These are phyloP conservation scores for Coreoperca whiteheadi DNA, from an alignment of 2,113 vertebrate genomes.

Conservation along the genomic window DNA sequence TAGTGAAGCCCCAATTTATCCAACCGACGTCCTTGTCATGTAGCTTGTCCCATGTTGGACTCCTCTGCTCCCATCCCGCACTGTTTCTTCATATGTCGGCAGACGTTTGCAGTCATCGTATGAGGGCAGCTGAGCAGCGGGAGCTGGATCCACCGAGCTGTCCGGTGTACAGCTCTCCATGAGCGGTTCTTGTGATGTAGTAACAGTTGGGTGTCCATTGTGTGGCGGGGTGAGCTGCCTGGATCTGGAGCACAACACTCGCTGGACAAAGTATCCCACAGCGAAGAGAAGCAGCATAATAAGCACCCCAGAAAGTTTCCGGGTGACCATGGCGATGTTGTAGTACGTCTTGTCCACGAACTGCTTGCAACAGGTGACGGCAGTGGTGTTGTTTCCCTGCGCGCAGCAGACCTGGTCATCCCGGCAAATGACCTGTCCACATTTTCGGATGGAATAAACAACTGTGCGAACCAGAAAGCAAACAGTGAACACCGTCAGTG, in stretches of 20 bases:
- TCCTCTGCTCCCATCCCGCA: slow-evolving; percentile 62
- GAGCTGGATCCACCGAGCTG: slow-evolving; percentile 41
- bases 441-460: slow-evolving; percentile 68
- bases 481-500: slow-evolving; percentile 7
- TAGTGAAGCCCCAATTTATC: not conserved
- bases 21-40: slow-evolving; percentile 6
- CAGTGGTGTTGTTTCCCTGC: slow-evolving; percentile 75
- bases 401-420: slow-evolving; percentile 86
- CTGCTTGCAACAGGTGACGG: slow-evolving; percentile 82
- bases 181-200: slow-evolving; percentile 85
- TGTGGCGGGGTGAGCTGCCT: slow-evolving; percentile 75
- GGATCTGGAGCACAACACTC: slow-evolving; percentile 85
- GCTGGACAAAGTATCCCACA: slow-evolving; percentile 88
- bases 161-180: slow-evolving; percentile 75
- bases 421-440: slow-evolving; percentile 82
- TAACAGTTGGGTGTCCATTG: slow-evolving; percentile 65
- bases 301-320: slow-evolving; percentile 89
- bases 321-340: slow-evolving; percentile 88
- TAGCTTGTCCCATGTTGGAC: slow-evolving; percentile 9
- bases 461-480: slow-evolving; percentile 27
- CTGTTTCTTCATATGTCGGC: slow-evolving; percentile 91
- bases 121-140: slow-evolving; percentile 82
- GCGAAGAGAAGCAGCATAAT: slow-evolving; percentile 89
- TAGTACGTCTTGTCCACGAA: slow-evolving; percentile 85
- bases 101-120: slow-evolving; percentile 91